These are phyloP conservation scores for Villa cingulata DNA, from an alignment of 2,888 invertebrate genomes.

Conservation along the genomic window DNA sequence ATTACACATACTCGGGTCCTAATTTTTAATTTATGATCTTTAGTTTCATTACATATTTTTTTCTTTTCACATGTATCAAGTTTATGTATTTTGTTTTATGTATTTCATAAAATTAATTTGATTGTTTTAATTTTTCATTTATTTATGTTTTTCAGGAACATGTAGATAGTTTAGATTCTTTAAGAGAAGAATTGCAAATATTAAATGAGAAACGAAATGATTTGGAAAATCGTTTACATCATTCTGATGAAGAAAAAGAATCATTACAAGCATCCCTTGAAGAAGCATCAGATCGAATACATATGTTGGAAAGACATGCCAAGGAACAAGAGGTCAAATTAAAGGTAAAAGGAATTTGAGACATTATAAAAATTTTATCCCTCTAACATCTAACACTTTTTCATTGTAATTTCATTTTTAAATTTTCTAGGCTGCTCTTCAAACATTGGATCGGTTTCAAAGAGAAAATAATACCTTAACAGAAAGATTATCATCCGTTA, in stretches of 20 bases:
- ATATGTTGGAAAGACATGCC: conserved; percentile 68
- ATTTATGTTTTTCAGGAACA: conserved; percentile 51
- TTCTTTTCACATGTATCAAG: too few species aligned
- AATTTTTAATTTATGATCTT: too few species aligned
- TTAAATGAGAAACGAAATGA: conserved; percentile 73
- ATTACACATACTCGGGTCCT: too few species aligned
- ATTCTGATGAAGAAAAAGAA: conserved; percentile 67
- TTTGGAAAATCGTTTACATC: conserved; percentile 65
- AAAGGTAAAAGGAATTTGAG: conserved; percentile 22
- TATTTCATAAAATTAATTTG: too few species aligned
- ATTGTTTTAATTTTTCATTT: background rate
- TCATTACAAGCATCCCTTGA: conserved; percentile 66
- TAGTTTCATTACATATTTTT: too few species aligned
- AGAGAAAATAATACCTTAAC: conserved; percentile 57
- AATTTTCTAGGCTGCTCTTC: conserved; percentile 41
- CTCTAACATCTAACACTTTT: background rate
- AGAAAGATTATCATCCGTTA: conserved; percentile 52
- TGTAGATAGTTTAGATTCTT: conserved; percentile 72
- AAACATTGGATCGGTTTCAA: conserved; percentile 57
- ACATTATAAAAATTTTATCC: background rate
- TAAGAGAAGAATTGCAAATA: conserved; percentile 75
- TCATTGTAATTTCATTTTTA: background rate
- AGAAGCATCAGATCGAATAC: conserved; percentile 78
- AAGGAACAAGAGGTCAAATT: conserved; percentile 58
- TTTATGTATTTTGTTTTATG: too few species aligned